Base-by-base conservation (phyloP, 2,888 invertebrate species). In the Trichopoda pennipes region DNA sequence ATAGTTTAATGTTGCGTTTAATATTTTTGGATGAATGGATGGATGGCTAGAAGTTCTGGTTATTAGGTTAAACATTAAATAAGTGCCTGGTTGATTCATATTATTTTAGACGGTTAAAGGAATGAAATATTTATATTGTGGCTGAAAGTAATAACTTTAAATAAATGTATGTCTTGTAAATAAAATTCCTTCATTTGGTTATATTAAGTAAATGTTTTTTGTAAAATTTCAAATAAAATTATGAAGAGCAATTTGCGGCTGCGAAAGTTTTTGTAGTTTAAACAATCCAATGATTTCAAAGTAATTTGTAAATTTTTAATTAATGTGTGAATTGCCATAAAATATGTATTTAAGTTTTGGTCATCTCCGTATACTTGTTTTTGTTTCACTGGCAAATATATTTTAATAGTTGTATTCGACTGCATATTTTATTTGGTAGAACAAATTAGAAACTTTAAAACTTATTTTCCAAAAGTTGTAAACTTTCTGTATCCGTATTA, bases 1-100 rank as follows among this genome's bases (percentile, higher is more conserved):
- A 51, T 72, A 55, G 53, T 68, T 79, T 68, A 60, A 68, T 73
- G 72, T 73, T 73, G 73, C 60, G 73, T 73, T 61, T 73, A 73
- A 79, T 68, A 68, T 63, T 21, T 35, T 14, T 51, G 51, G 28
- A 60, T 44, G 53, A 32, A 55, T 63, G 53, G 10, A 60, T n/a
- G 44, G 28, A 44, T 55, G 17, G 19, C 23, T 58, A 17, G 2
- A 38, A 9, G 16, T 68, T 35, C 3, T 51, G 28, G n/a, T 9
- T 28, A 2, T 28, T 2, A 8, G 28, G 28, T 28, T 28, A 28
- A 28, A 28, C 28, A 28, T 28, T 28, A 28, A 28, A 28, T 28
- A 28, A 28, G 28, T 28, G 28, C 6, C 28, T 28, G 28, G 28
- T 28, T 28, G 28, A 6, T 49, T 10, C 38, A 19, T 2, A 49